Evolutionary conservation across 2,797 vertebrate species (phyloP).

Genomic region (Paguma larvata): DNA sequence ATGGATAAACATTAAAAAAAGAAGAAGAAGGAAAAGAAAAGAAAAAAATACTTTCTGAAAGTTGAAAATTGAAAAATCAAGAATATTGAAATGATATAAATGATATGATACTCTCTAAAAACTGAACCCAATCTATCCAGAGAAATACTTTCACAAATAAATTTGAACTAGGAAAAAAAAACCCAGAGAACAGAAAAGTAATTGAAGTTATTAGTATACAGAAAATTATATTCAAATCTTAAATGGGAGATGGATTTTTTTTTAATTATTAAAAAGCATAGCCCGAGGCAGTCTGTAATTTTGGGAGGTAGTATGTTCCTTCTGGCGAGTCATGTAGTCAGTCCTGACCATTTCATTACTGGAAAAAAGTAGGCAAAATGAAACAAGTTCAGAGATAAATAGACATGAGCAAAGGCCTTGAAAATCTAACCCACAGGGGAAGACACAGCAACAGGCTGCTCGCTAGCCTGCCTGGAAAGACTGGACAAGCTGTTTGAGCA

Average conservation of each 20-base stretch:
- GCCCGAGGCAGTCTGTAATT: neutral
- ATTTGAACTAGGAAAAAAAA: slow-evolving; percentile 39
- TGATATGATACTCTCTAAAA: slow-evolving; percentile 7
- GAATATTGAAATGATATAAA: neutral
- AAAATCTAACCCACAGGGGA: neutral
- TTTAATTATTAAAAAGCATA: neutral
- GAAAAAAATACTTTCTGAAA: slow-evolving; percentile 6
- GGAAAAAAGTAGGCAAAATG: neutral
- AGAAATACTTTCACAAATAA: neutral
- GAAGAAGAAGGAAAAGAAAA: too few relatives aligned
- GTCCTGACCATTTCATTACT: neutral
- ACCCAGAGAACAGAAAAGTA: slow-evolving; percentile 4
- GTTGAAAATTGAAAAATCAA: slow-evolving; percentile 24
- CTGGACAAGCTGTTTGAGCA: neutral
- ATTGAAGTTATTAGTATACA: neutral
- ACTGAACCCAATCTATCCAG: neutral
- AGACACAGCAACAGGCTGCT: neutral
- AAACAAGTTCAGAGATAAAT: neutral
- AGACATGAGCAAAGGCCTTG: neutral
- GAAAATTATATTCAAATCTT: slow-evolving; percentile 36
- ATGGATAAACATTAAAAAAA: too few relatives aligned
- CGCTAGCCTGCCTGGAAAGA: neutral
- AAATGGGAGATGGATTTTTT: slow-evolving; percentile 18
- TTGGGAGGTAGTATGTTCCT: neutral
- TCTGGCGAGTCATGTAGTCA: neutral